phyloP scores from a whole-genome alignment of 37 sponge, comb jelly and placozoan species.

The Halichondria panicea region DNA sequence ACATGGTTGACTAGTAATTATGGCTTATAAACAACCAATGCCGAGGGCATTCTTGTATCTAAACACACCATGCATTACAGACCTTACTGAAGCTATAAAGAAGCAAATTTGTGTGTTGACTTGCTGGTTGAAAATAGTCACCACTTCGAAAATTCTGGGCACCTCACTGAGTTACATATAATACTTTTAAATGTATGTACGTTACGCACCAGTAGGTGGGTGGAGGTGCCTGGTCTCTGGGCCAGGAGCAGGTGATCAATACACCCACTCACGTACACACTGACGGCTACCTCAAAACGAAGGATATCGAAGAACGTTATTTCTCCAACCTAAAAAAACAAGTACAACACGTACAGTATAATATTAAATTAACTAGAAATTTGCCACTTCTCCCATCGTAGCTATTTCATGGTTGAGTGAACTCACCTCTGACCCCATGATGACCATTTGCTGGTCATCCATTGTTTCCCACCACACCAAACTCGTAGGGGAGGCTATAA shows the following conservation, averaged over 20 bases:
- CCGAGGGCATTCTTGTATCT: too few species aligned
- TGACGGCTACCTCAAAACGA: not conserved
- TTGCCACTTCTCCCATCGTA: not conserved
- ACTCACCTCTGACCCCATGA: conserved; percentile 82
- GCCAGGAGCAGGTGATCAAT: conserved; percentile 43
- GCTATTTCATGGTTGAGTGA: not conserved
- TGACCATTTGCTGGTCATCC: conserved; percentile 54
- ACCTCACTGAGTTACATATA: too few species aligned
- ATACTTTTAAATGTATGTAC: too few species aligned
- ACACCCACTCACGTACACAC: conserved; percentile 28
- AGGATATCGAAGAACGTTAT: conserved; percentile 64
- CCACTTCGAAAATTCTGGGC: too few species aligned
- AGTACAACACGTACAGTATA: not conserved
- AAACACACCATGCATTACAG: too few species aligned
- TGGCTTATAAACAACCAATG: too few species aligned
- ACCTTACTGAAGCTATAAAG: too few species aligned
- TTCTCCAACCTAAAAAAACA: conserved; percentile 49
- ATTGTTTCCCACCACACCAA: conserved; percentile 87
- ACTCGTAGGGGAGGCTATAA: conserved; percentile 61
- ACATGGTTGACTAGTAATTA: too few species aligned
- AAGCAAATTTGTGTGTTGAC: too few species aligned
- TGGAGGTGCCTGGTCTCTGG: conserved; percentile 17
- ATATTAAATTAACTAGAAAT: not conserved
- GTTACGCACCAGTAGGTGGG: conserved; percentile 52
- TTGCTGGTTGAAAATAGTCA: too few species aligned